phyloP scores from a whole-genome alignment of 2,797 vertebrate species.

The Anguilla pacifica region DNA sequence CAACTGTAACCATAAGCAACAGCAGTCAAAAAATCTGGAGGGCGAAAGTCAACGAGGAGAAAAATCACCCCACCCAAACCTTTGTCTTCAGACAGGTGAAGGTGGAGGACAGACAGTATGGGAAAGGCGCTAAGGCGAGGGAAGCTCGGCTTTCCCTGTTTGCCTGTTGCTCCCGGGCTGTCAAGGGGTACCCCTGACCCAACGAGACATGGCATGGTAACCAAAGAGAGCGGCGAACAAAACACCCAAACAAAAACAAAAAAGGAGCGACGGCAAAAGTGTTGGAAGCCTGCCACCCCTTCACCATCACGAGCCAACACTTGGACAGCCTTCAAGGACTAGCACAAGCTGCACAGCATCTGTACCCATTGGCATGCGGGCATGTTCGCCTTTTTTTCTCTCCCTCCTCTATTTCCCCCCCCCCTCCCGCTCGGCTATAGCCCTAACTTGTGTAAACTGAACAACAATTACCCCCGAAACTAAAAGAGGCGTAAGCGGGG shows the following conservation, averaged over 20 bases:
- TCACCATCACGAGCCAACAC: background rate
- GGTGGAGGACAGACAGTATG: background rate
- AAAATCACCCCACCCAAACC: background rate
- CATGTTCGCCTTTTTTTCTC: conserved; percentile 11
- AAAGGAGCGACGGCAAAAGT: background rate
- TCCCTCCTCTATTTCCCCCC: background rate
- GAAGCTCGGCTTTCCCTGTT: background rate
- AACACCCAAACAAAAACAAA: conserved; percentile 25
- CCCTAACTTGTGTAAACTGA: conserved; percentile 17
- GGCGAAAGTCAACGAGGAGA: background rate
- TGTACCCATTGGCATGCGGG: background rate
- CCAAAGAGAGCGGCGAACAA: background rate
- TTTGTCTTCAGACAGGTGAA: background rate
- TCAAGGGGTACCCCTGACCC: background rate
- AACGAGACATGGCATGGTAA: background rate
- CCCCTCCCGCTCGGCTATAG: background rate
- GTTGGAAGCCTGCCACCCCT: conserved; percentile 16
- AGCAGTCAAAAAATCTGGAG: background rate
- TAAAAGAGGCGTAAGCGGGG: background rate
- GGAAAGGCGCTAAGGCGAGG: background rate
- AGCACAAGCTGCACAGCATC: background rate
- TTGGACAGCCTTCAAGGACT: conserved; percentile 24
- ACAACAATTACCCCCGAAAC: conserved; percentile 27
- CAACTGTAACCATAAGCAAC: conserved; percentile 21
- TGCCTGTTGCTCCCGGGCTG: conserved; percentile 12